phyloP scores from a whole-genome alignment of 2,797 vertebrate species.

The Poeciliopsis infans region DNA sequence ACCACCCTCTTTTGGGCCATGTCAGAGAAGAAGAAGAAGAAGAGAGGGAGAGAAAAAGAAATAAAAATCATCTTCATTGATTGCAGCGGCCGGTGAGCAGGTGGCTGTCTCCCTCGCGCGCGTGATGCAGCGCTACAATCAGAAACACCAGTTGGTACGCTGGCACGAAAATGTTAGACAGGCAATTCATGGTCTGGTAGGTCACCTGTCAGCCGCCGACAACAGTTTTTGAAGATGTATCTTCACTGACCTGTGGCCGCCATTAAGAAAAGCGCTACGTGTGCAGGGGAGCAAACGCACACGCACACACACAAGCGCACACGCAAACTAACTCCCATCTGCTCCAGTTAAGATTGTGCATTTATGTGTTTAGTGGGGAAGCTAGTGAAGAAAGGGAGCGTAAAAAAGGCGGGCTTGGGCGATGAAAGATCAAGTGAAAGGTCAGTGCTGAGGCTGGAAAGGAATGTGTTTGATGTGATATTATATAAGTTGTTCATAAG shows the following conservation, averaged over 20 bases:
- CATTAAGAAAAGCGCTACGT: constrained; percentile 49
- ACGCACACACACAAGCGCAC: constrained; percentile 19
- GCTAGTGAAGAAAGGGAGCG: constrained; percentile 33
- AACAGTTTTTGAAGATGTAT: constrained; percentile 72
- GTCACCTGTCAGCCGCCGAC: constrained; percentile 76
- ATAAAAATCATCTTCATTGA: constrained; percentile 92
- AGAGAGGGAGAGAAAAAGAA: not conserved
- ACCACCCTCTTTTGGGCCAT: constrained; percentile 87
- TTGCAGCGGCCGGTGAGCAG: constrained; percentile 85
- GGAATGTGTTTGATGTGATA: constrained; percentile 24
- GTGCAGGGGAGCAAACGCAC: constrained; percentile 12
- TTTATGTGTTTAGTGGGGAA: constrained; percentile 45
- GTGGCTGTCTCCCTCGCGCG: constrained; percentile 61
- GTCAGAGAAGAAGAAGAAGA: constrained; percentile 60
- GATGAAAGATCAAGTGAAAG: constrained; percentile 56
- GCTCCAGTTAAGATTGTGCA: constrained; percentile 69
- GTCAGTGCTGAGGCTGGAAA: constrained; percentile 14
- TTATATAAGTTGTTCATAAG: constrained; percentile 11
- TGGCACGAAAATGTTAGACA: constrained; percentile 75
- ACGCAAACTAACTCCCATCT: constrained; percentile 11
- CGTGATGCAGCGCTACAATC: constrained; percentile 79
- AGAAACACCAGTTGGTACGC: constrained; percentile 77
- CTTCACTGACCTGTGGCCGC: constrained; percentile 76
- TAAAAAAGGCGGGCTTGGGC: constrained; percentile 42
- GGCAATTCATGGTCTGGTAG: constrained; percentile 70